phyloP scores from a whole-genome alignment of 2,888 invertebrate species.

The Hydrotaea cyrtoneurina region DNA sequence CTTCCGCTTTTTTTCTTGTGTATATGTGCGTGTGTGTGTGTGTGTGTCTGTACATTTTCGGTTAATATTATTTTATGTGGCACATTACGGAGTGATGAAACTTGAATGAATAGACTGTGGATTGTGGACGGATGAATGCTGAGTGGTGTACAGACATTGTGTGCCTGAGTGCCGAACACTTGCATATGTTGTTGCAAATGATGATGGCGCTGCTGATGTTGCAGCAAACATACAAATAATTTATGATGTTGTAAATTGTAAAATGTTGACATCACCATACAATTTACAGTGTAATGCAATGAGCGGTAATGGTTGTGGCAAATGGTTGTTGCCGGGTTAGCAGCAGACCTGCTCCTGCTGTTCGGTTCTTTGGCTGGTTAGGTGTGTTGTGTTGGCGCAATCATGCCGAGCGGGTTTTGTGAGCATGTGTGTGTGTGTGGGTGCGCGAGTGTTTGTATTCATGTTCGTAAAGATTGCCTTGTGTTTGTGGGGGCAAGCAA shows the following conservation, averaged over 20 bases:
- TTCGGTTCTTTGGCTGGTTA: neutral
- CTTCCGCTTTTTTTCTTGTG: constrained; percentile 34
- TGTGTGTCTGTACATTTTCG: constrained; percentile 24
- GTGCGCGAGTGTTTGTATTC: no score
- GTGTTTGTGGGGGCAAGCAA: constrained; percentile 16
- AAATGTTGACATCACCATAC: constrained; percentile 59
- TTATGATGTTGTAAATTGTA: constrained; percentile 66
- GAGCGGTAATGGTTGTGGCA: constrained; percentile 37
- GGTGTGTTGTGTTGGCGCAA: neutral
- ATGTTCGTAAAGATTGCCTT: constrained; percentile 18
- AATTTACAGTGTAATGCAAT: constrained; percentile 33
- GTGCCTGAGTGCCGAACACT: neutral
- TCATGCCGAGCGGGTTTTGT: neutral
- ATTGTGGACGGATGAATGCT: constrained; percentile 46
- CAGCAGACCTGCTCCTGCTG: neutral
- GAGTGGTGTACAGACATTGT: constrained; percentile 46
- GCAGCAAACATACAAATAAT: constrained; percentile 56
- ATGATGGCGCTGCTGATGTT: constrained; percentile 21
- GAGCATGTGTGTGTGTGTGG: neutral
- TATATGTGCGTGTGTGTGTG: no score
- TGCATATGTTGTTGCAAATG: constrained; percentile 31
- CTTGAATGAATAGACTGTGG: constrained; percentile 23
- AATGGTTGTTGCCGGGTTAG: constrained; percentile 8
- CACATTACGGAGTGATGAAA: neutral
- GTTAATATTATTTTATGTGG: constrained; percentile 28